Evolutionary conservation across 2,797 vertebrate genomes (phyloP), one percentile per base, ranked within the genome.

Genomic region (Enteromius afrohamiltoni): DNA sequence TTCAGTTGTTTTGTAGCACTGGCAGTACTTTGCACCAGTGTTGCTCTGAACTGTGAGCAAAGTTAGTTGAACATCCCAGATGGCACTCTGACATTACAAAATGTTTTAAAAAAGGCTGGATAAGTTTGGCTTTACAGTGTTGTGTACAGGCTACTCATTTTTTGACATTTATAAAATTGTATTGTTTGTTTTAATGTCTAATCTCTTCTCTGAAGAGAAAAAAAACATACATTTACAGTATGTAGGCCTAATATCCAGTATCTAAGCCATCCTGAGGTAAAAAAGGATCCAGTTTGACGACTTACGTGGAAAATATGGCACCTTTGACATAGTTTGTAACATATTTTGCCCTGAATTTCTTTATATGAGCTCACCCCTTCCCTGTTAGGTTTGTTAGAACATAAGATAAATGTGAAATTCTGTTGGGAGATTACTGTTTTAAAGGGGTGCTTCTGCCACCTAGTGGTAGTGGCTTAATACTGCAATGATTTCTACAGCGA

Each of bases 381-480:
- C 2, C 21, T 37, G 10, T 55, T 70, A n/a, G 11, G 26, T 70
- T 21, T 26, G 34, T 1, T 16, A 19, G 3, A 55, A 19, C 53
- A 5, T 62, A 5, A 16, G 4, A 4, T 34, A 49, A 19, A 53
- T 14, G 10, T 69, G n/a, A 26, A 37, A 51, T 49, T 51, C 11
- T 69, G 34, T 58, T 10, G 19, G 19, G 1, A 64, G 31, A 55
- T 68, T 64, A 55, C 31, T 51, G n/a, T 34, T 29, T 40, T 2
- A 49, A 31, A 77, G 55, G 67, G 49, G 65, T 83, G 40, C 62
- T 83, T 70, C 75, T 70, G 64, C 82, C 75, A 26, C 34, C 67
- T 70, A 62, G 82, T 71, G 82, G 65, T 49, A 51, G 26, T 40
- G 17, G 4, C 21, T 34, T 49, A 49, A 40, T 16, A 71, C 68